phyloP scores from a whole-genome alignment of 1,140 invertebrate species.

The Drosophila subobscura region DNA sequence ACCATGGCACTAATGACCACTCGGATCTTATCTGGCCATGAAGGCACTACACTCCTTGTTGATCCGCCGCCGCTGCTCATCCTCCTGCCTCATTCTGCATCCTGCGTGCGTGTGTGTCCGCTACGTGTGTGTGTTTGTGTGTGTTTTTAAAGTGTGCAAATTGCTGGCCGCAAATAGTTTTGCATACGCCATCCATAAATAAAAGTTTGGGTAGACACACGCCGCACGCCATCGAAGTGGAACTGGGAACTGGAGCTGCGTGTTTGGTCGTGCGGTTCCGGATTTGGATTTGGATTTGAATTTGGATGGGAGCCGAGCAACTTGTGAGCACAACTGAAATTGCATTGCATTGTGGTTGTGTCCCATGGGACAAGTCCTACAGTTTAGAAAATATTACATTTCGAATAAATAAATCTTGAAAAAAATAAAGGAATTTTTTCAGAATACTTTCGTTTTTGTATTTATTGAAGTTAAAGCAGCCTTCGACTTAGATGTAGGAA shows the following conservation, averaged over 20 bases:
- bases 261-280: background rate
- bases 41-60: slow-evolving; percentile 30
- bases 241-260: background rate
- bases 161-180: slow-evolving; percentile 48
- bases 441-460: too few species aligned
- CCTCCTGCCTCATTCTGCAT: background rate
- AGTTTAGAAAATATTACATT: too few species aligned
- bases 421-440: too few species aligned
- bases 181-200: slow-evolving; percentile 46
- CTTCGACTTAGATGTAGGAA: too few species aligned
- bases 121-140: background rate
- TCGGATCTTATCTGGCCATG: slow-evolving; percentile 66
- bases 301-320: background rate
- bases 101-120: background rate
- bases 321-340: slow-evolving; percentile 3
- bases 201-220: slow-evolving; percentile 18
- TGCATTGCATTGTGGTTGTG: background rate
- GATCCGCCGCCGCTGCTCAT: slow-evolving; percentile 18
- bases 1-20: slow-evolving; percentile 77
- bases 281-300: background rate
- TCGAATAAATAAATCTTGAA: too few species aligned
- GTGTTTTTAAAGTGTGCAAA: slow-evolving; percentile 39
- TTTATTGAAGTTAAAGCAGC: too few species aligned
- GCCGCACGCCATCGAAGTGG: too few species aligned
- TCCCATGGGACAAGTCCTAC: too few species aligned